Conservation (phyloP, 2,113 vertebrate genomes). For the Charadrius vociferus region DNA sequence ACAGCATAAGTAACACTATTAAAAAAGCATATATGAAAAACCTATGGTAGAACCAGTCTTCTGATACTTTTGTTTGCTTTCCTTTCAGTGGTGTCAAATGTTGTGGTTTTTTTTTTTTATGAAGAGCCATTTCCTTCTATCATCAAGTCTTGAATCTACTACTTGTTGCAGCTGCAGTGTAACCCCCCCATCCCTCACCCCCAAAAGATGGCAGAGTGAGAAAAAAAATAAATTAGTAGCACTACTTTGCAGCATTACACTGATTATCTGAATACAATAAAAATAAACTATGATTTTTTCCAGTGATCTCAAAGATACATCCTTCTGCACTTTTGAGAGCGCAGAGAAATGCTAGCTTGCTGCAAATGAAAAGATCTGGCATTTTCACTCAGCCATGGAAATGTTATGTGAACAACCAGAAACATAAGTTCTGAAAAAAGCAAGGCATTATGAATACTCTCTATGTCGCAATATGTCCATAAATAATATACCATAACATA, state of each 20-base stretch:
- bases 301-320: background rate
- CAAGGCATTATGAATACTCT: background rate
- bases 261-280: background rate
- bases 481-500: constrained; percentile 3
- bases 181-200: fast-evolving
- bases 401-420: background rate
- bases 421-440: constrained; percentile 3
- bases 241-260: background rate
- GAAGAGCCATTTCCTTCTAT: background rate
- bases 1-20: background rate
- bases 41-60: background rate
- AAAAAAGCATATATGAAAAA: background rate
- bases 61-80: background rate
- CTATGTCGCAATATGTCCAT: background rate
- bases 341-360: background rate
- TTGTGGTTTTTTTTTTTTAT: background rate
- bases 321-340: background rate
- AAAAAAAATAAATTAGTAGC: background rate
- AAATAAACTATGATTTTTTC: background rate
- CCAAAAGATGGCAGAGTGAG: fast-evolving
- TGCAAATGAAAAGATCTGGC: background rate
- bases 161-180: background rate
- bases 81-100: background rate
- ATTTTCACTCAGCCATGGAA: background rate
- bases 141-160: background rate